phyloP scores from a whole-genome alignment of 2,797 vertebrate genomes.

The Prunella strophiata region DNA sequence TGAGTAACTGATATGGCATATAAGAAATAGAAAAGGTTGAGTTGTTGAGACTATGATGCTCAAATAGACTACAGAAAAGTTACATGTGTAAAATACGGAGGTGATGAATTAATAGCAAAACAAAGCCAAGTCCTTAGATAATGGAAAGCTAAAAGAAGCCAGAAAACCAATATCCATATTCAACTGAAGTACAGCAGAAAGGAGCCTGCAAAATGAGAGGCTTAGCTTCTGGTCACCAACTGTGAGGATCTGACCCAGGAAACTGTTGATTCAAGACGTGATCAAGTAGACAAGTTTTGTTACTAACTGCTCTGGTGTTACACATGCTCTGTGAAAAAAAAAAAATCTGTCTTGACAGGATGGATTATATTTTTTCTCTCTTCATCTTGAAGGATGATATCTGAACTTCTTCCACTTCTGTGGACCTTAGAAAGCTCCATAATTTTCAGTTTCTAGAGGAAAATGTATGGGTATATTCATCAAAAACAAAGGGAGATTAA shows the following conservation, averaged over 20 bases:
- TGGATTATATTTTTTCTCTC: not conserved
- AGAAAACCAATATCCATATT: not conserved
- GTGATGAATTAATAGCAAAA: not conserved
- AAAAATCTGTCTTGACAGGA: not conserved
- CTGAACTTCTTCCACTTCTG: not conserved
- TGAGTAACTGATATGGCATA: not conserved
- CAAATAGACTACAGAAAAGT: not conserved
- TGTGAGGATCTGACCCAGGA: not conserved
- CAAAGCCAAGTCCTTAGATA: not conserved
- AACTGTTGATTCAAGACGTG: not conserved
- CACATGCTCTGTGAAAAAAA: not conserved
- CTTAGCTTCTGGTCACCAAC: not conserved
- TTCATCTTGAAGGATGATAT: not conserved
- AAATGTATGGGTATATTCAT: not conserved
- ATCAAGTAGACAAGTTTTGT: not conserved
- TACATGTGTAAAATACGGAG: not conserved
- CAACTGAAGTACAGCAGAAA: not conserved
- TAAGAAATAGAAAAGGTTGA: not conserved
- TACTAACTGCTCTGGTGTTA: not conserved
- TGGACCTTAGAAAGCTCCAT: not conserved
- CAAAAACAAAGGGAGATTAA: not conserved
- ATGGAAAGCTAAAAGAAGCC: not conserved
- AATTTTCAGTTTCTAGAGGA: not conserved
- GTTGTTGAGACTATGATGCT: not conserved
- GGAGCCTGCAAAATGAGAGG: not conserved